phyloP scores from a whole-genome alignment of 2,888 invertebrate genomes.

The Nephrotoma flavescens region DNA sequence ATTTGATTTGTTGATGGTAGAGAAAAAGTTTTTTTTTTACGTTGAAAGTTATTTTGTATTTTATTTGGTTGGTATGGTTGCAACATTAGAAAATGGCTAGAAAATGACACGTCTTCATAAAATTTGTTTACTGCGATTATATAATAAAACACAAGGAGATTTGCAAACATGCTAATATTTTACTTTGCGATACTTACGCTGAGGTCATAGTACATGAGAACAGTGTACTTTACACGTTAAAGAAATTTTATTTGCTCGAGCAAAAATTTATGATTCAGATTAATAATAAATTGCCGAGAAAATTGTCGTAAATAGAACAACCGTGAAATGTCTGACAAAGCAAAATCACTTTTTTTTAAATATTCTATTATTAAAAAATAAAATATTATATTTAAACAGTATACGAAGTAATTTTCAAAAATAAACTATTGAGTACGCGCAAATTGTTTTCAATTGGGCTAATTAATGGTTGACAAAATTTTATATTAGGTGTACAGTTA shows the following conservation, averaged over 20 bases:
- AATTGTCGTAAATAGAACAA: background rate
- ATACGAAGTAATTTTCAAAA: background rate
- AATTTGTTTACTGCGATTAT: background rate
- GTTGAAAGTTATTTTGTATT: too few species aligned
- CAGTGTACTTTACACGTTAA: background rate
- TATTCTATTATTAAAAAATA: background rate
- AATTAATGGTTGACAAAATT: background rate
- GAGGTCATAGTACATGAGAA: background rate
- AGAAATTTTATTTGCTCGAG: background rate
- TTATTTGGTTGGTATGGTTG: background rate
- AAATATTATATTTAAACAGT: background rate
- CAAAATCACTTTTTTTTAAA: background rate
- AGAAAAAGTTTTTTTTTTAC: background rate
- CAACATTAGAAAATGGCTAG: background rate
- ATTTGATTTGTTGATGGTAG: background rate
- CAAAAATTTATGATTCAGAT: background rate
- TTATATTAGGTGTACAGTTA: background rate
- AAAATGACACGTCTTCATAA: background rate
- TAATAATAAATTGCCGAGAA: background rate
- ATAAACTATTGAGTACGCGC: background rate
- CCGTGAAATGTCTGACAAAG: background rate
- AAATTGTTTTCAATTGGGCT: background rate
- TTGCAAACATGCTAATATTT: background rate
- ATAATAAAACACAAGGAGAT: background rate
- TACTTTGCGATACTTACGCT: background rate